Percentiles rank a stretch among this genome's conserved stretches.
phyloP scores from a whole-genome alignment of 1,140 invertebrate species.

The Tetragonula clypearis region DNA sequence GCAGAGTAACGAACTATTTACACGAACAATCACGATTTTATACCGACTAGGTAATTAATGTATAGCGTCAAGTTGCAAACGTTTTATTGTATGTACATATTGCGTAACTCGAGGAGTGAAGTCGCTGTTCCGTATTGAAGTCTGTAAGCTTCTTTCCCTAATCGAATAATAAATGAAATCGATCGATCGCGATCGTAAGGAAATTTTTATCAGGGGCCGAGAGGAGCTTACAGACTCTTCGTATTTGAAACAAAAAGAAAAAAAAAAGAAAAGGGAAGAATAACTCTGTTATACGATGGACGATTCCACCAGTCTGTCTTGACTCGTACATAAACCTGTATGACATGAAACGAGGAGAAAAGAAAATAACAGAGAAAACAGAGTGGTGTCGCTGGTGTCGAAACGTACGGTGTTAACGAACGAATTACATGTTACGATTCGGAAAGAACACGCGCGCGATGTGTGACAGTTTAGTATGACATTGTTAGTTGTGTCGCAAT shows the following conservation, averaged over 20 bases:
- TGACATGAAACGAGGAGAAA: conserved; percentile 9
- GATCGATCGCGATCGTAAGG: neutral
- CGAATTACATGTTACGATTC: conserved; percentile 27
- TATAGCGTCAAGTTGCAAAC: conserved; percentile 65
- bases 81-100: conserved; percentile 74
- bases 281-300: conserved; percentile 47
- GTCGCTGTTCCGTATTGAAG: conserved; percentile 1
- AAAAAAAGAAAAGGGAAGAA: neutral
- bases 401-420: conserved; percentile 43
- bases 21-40: conserved; percentile 76
- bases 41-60: conserved; percentile 73
- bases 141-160: conserved; percentile 44
- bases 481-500: conserved; percentile 82
- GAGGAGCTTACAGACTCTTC: conserved; percentile 51
- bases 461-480: conserved; percentile 75
- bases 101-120: conserved; percentile 48
- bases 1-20: conserved; percentile 58
- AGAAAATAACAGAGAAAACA: neutral
- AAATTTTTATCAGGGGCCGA: conserved; percentile 31
- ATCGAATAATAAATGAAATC: neutral
- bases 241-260: neutral
- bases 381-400: conserved; percentile 38
- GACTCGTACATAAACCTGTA: conserved; percentile 50
- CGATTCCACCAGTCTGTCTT: conserved; percentile 49
- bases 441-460: conserved; percentile 51